Percentiles rank a stretch among this genome's conserved stretches.
Evolutionary conservation across 1,140 invertebrate species (phyloP).

Genomic region (Dryas iulia): DNA sequence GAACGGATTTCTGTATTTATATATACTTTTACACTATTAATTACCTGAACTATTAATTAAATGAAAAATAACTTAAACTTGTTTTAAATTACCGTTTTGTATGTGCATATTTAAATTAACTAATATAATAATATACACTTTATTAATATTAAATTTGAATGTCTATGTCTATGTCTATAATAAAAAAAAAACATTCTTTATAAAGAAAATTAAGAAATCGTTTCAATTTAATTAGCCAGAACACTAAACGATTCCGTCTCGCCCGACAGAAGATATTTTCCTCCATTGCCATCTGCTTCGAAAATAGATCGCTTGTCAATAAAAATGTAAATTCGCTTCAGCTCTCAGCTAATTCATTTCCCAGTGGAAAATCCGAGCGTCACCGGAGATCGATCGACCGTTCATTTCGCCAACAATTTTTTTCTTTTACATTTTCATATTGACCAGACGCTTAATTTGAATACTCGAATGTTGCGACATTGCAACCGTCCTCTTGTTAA

Average conservation of each 20-base stretch:
- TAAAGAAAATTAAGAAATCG: not conserved
- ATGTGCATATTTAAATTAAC: not conserved
- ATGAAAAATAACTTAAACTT: too few relatives aligned
- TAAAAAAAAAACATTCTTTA: too few relatives aligned
- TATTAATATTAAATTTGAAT: not conserved
- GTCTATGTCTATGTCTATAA: too few relatives aligned
- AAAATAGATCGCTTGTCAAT: conserved; percentile 78
- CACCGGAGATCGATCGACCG: conserved; percentile 74
- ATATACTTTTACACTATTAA: not conserved
- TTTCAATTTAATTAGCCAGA: not conserved
- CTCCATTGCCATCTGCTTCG: conserved; percentile 64
- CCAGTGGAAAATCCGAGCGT: conserved; percentile 74
- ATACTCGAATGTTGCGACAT: conserved; percentile 22
- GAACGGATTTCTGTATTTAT: not conserved
- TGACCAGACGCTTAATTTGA: conserved; percentile 59
- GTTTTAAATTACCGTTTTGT: too few relatives aligned
- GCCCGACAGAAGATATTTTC: conserved; percentile 30
- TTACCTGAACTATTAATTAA: not conserved
- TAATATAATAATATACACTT: not conserved
- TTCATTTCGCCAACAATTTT: conserved; percentile 68
- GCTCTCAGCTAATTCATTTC: conserved; percentile 77
- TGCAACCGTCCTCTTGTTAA: conserved; percentile 16
- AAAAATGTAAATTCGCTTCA: conserved; percentile 79
- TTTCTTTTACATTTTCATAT: conserved; percentile 66
- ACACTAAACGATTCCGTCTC: not conserved